A percentile compares a stretch with the other conserved stretches of the same genome.
phyloP scores from a whole-genome alignment of 2,888 invertebrate species.

The Eupithecia dodoneata region DNA sequence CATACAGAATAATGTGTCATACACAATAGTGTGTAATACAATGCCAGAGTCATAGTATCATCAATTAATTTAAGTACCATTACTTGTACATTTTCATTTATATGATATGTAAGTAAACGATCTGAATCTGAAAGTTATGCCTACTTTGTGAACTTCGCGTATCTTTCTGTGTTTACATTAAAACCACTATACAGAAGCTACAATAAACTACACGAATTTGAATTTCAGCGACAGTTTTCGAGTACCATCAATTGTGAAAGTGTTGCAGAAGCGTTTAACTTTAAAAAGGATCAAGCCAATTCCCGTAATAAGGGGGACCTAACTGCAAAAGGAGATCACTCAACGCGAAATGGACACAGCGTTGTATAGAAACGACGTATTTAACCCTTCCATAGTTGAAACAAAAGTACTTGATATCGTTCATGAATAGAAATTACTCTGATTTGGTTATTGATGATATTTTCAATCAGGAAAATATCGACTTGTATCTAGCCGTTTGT shows the following conservation, averaged over 20 bases:
- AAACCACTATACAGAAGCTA: not conserved
- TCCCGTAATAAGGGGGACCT: constrained; percentile 35
- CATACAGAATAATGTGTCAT: too few species aligned
- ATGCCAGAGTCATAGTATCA: too few species aligned
- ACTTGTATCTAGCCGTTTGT: not conserved
- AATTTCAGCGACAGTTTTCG: not conserved
- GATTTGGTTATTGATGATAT: constrained; percentile 38
- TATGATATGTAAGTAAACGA: too few species aligned
- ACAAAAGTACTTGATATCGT: constrained; percentile 40
- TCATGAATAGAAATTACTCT: constrained; percentile 43
- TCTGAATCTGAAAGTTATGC: too few species aligned
- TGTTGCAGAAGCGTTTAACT: constrained; percentile 20
- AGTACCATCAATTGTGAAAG: constrained; percentile 16
- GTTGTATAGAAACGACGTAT: constrained; percentile 46
- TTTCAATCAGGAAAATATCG: constrained; percentile 22
- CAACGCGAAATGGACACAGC: constrained; percentile 39
- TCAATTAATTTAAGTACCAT: too few species aligned
- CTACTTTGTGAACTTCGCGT: not conserved
- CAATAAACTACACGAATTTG: not conserved
- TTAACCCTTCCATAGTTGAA: constrained; percentile 47
- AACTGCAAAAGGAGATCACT: constrained; percentile 42
- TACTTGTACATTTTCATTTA: too few species aligned
- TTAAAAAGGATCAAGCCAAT: constrained; percentile 39
- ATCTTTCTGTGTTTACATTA: too few species aligned
- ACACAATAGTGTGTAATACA: too few species aligned